These are phyloP conservation scores for Lipotes vexillifer DNA, from an alignment of 2,113 vertebrate genomes.

Conservation along the genomic window DNA sequence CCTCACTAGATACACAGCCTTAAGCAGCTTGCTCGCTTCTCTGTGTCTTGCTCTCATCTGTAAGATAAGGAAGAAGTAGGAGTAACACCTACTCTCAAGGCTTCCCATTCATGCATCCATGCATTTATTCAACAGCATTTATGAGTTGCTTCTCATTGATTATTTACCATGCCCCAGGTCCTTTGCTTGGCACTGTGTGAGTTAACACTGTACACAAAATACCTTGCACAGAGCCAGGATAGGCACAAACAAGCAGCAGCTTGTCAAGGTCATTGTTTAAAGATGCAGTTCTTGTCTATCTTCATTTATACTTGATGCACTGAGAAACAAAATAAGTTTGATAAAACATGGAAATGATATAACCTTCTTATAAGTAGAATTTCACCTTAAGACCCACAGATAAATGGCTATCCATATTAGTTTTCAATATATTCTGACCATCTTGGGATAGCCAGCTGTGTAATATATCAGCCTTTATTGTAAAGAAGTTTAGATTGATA, in stretches of 20 bases:
- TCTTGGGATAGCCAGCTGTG: not conserved
- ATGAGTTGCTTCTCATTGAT: not conserved
- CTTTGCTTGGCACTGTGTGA: not conserved
- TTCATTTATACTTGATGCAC: not conserved
- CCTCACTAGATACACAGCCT: too few species aligned
- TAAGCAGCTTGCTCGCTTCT: not conserved
- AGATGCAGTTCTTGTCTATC: not conserved
- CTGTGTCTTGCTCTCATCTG: not conserved
- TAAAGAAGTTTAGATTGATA: not conserved
- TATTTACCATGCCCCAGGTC: rapidly evolving
- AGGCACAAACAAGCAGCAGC: too few species aligned
- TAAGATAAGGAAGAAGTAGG: not conserved
- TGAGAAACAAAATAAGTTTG: not conserved
- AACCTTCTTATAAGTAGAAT: not conserved
- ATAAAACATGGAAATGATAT: rapidly evolving
- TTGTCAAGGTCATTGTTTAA: not conserved
- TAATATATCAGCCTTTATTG: not conserved
- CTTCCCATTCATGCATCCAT: rapidly evolving
- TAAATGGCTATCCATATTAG: not conserved
- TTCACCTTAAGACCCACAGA: not conserved
- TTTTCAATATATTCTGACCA: not conserved
- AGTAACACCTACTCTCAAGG: not conserved
- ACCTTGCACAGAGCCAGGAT: too few species aligned
- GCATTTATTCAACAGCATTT: rapidly evolving
- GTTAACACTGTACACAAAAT: rapidly evolving